These are phyloP conservation scores for Pangasianodon gigas DNA, from an alignment of 2,113 vertebrate genomes.

Conservation along the genomic window DNA sequence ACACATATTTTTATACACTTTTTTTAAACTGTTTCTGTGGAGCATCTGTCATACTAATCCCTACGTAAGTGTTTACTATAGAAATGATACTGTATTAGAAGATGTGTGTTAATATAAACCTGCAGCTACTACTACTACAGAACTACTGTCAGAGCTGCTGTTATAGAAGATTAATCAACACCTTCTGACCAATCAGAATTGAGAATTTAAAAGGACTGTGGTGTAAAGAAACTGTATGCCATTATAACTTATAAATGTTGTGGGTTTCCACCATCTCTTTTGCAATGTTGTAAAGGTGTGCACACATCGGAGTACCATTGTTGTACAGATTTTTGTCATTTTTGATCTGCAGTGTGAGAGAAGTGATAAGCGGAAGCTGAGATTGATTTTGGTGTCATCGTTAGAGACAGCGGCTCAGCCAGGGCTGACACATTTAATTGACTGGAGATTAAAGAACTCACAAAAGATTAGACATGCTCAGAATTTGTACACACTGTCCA, in stretches of 20 bases:
- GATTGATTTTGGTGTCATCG: conserved; percentile 41
- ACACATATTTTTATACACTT: neutral
- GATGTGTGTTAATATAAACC: neutral
- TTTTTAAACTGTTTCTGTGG: neutral
- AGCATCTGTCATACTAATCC: neutral
- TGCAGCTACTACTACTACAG: no score
- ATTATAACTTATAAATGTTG: neutral
- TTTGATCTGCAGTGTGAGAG: neutral
- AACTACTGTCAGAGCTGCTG: neutral
- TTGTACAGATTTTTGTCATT: neutral
- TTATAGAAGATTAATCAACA: neutral
- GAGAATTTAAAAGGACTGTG: neutral
- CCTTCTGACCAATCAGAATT: neutral
- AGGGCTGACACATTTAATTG: conserved; percentile 22
- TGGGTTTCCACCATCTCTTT: neutral
- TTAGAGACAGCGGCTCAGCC: conserved; percentile 20
- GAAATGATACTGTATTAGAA: neutral
- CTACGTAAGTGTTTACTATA: neutral
- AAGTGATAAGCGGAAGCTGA: neutral
- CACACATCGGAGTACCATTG: neutral
- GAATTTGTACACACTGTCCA: conserved; percentile 13
- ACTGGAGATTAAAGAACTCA: conserved; percentile 25
- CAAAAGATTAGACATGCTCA: conserved; percentile 40
- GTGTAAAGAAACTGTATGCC: neutral
- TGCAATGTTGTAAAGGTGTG: neutral